Base-by-base conservation (phyloP, 1,140 invertebrate species). In the Hyles euphorbiae region DNA sequence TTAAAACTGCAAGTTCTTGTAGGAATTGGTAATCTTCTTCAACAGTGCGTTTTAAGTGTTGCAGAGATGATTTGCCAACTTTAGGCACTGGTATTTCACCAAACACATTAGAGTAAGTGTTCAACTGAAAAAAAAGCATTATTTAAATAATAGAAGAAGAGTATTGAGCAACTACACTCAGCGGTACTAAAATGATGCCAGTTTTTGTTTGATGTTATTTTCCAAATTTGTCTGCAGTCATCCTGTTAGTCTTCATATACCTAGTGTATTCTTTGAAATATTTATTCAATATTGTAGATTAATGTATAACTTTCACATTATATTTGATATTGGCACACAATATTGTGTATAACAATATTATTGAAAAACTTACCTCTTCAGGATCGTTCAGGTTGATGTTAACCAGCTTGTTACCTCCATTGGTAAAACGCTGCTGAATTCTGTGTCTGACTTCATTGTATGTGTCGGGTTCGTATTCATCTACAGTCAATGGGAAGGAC, bases 11-110 rank as follows among this genome's bases (percentile, higher is more conserved):
- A 12, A 94, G 78, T 80, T 94, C 92, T 69, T 92, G 88, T 1
- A 94, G 76, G 71, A 94, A 94, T 63, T 91, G 90, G 33, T 91
- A 89, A 72, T 94, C 93, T 63, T 92, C 92, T 36, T 92, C 91
- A 45, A 93, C 91, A 34, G 46, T 79, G 68, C 40, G 89, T 82
- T 81, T 94, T 91, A 62, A 93, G 72, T 81, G 91, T 77, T 71
- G 90, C 81, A 68, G 90, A 78, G 55, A 78, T 70, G 61, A 72
- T 51, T 78, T 90, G 63, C 60, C 69, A 47, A 83, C 78, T 72
- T 90, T 90, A 45, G 86, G 79, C 53, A 76, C 74, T 56, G 84
- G 77, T 2, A 91, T 75, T 36, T 89, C 83, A 56, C 91, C 88
- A 74, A 93, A 92, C 3, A 89, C 80, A 76, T 64, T 76, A 65